These are phyloP conservation scores for Drosophila insularis DNA, from an alignment of 1,140 invertebrate genomes.

Conservation along the genomic window DNA sequence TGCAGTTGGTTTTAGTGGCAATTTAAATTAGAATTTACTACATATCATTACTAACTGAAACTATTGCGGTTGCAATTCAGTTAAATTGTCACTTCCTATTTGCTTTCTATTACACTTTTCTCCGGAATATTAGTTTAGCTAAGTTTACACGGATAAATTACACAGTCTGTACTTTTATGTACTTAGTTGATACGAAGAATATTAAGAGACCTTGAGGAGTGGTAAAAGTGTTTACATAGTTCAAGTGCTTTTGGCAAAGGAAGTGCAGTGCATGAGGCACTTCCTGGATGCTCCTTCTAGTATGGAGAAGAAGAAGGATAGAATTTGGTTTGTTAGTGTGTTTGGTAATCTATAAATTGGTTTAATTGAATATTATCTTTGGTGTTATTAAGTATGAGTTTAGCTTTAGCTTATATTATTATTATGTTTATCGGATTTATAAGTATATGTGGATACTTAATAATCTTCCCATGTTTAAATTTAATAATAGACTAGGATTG, in stretches of 20 bases:
- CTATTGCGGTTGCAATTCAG: no score
- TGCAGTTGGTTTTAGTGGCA: no score
- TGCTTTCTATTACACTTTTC: neutral
- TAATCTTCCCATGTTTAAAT: no score
- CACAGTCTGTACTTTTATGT: neutral
- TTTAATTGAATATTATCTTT: neutral
- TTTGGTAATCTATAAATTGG: constrained; percentile 2
- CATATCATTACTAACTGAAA: neutral
- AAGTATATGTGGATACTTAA: no score
- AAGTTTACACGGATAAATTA: neutral
- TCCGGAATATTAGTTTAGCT: neutral
- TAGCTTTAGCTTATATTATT: no score
- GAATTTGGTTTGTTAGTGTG: neutral
- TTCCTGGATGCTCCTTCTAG: neutral
- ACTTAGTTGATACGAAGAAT: neutral
- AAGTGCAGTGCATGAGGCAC: neutral
- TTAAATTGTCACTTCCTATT: neutral
- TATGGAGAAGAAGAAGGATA: neutral
- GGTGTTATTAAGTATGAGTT: no score
- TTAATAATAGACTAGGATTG: no score
- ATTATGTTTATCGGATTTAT: no score
- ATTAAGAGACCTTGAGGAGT: neutral
- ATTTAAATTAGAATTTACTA: no score
- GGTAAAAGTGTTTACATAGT: neutral
- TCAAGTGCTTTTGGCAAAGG: neutral